A percentile compares a stretch with the other conserved stretches of the same genome.
Conservation (phyloP, 1,140 invertebrate genomes). For the Meloidogyne floridensis region DNA sequence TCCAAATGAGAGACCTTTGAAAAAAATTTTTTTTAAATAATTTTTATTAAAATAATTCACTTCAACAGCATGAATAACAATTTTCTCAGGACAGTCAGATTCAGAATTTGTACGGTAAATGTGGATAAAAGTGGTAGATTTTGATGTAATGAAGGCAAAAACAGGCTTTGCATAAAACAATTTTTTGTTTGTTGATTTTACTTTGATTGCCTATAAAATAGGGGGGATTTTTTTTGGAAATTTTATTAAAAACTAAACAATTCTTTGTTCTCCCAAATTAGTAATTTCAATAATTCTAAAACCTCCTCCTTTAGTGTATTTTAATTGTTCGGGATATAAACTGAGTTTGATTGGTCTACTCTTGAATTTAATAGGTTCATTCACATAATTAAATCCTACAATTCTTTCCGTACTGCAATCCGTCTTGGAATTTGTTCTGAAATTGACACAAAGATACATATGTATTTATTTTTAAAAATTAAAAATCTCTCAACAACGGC, state of each 20-base stretch:
- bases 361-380: too few relatives aligned
- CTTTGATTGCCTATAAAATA: not conserved
- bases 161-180: not conserved
- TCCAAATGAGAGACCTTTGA: not conserved
- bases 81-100: not conserved
- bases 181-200: not conserved
- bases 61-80: constrained; percentile 1
- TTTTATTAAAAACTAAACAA: not conserved
- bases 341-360: not conserved
- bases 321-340: not conserved
- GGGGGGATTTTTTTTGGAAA: not conserved
- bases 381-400: too few relatives aligned
- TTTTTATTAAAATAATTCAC: not conserved
- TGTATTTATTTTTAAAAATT: not conserved
- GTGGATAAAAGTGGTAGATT: not conserved
- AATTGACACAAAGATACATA: not conserved
- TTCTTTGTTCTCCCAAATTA: not conserved
- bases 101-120: not conserved
- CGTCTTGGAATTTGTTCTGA: not conserved
- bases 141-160: not conserved
- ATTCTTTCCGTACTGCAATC: too few relatives aligned
- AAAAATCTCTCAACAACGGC: too few relatives aligned
- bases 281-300: not conserved
- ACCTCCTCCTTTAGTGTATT: not conserved
- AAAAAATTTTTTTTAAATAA: not conserved